Conservation (phyloP, 2,113 vertebrate genomes). For the Melanerpes aurifrons region DNA sequence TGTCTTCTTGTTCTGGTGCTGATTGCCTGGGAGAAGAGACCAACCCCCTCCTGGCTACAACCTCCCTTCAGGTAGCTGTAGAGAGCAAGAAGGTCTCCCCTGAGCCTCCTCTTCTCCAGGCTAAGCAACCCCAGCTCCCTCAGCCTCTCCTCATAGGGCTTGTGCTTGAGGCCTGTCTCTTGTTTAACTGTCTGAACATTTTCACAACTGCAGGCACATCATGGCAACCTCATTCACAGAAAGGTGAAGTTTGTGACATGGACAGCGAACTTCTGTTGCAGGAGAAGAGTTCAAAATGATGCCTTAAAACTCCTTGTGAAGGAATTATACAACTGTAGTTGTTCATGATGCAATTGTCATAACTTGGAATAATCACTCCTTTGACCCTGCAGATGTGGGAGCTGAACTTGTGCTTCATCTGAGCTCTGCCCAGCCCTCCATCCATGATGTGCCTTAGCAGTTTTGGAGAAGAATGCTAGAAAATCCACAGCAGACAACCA, state of each 20-base stretch:
- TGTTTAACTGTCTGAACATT: neutral
- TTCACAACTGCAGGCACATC: neutral
- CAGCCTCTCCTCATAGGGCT: too few relatives aligned
- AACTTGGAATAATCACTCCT: neutral
- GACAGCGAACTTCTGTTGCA: neutral
- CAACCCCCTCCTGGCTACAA: too few relatives aligned
- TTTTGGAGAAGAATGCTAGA: neutral
- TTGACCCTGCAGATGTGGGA: neutral
- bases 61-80: too few relatives aligned
- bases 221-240: rapidly evolving
- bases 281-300: neutral
- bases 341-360: neutral
- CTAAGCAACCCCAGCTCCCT: too few relatives aligned
- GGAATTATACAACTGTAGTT: neutral
- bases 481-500: neutral
- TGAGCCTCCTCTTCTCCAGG: too few relatives aligned
- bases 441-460: neutral
- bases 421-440: neutral
- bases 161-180: neutral
- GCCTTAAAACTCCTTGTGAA: neutral
- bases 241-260: neutral
- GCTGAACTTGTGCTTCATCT: neutral
- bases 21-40: too few relatives aligned
- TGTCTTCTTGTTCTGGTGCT: too few relatives aligned
- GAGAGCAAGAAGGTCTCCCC: too few relatives aligned